Evolutionary conservation across 2,888 invertebrate species (phyloP), one percentile per base, ranked within the genome.

Genomic region (Protophormia terraenovae): DNA sequence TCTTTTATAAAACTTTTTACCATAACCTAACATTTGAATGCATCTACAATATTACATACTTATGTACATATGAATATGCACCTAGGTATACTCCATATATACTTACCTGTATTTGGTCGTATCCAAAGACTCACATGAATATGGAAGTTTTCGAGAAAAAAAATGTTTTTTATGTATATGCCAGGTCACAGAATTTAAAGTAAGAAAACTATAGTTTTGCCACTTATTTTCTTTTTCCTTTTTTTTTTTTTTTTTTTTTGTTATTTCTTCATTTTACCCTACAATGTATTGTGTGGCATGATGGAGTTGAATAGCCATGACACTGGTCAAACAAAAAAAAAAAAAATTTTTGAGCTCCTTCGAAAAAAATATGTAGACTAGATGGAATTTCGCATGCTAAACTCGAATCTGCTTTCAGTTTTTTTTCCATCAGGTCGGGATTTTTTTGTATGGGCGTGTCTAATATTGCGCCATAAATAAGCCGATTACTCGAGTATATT

Each of bases 131-230:
- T 38, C 19, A 24, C 24, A 64, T 55, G 45, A 50, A 53, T 58
- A 47, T 64, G 29, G 4, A 32, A 41, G 41, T 53, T 32, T 60
- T 4, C 47, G n/a, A 22, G 29, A 38, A 35, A 12, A 41, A 10
- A 19, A n/a, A 35, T 22, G 27, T 38, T 24, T 73, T 24, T 66
- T 16, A 12, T 60, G 60, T 78, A 69, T 78, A 41, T 79, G 71
- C n/a, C 82, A 82, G 45, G 72, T 72, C 60, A 72, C 55, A 72
- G 77, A 67, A 64, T 77, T 83, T 66, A 77, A 64, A 16, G 19
- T 50, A 66, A 72, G 55, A 72, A 72, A 67, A 83, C 55, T 69
- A 62, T 55, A 14, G 19, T 27, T 62, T 35, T 69, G 10, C 55
- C 53, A 12, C 55, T 35, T 29, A 29, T 29, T 19, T 12, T 50